Evolutionary conservation across 2,797 vertebrate genomes (phyloP).

Genomic region (Etheostoma nigrum): DNA sequence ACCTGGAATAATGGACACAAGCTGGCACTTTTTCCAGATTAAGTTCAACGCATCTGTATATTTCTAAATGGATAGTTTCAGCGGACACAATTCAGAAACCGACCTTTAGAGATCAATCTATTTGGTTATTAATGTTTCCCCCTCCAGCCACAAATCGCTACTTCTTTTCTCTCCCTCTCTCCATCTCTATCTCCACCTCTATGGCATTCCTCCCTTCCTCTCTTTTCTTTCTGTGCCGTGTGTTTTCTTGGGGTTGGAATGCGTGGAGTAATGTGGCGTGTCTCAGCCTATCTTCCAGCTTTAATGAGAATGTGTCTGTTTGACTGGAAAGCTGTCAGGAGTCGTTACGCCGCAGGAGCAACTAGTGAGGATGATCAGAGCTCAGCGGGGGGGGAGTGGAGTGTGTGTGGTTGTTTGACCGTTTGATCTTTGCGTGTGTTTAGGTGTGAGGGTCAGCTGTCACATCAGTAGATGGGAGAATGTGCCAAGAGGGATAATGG

Average conservation of each 20-base stretch:
- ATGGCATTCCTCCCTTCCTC: constrained; percentile 40
- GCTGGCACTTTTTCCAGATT: not conserved
- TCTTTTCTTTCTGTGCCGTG: constrained; percentile 10
- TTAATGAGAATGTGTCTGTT: constrained; percentile 78
- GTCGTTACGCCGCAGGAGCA: constrained; percentile 60
- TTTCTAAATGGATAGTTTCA: not conserved
- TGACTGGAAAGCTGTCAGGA: constrained; percentile 85
- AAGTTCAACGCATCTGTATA: not conserved
- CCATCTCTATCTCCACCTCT: constrained; percentile 11
- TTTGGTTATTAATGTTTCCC: not conserved
- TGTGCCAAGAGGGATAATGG: not conserved
- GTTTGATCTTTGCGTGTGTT: constrained; percentile 8
- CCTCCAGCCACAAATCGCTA: constrained; percentile 9
- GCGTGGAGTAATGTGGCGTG: constrained; percentile 68
- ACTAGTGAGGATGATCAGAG: constrained; percentile 40
- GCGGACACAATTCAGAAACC: not conserved
- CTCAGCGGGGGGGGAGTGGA: not conserved
- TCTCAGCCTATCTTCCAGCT: constrained; percentile 72
- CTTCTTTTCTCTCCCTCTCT: constrained; percentile 26
- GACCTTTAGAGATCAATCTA: not conserved
- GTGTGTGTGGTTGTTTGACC: constrained; percentile 11
- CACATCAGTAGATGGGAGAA: constrained; percentile 21
- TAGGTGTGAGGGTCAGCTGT: constrained; percentile 54
- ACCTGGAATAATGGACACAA: not conserved
- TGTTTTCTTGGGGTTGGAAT: constrained; percentile 65